Evolutionary conservation across 2,113 vertebrate species (phyloP).

Genomic region (Trichechus manatus): DNA sequence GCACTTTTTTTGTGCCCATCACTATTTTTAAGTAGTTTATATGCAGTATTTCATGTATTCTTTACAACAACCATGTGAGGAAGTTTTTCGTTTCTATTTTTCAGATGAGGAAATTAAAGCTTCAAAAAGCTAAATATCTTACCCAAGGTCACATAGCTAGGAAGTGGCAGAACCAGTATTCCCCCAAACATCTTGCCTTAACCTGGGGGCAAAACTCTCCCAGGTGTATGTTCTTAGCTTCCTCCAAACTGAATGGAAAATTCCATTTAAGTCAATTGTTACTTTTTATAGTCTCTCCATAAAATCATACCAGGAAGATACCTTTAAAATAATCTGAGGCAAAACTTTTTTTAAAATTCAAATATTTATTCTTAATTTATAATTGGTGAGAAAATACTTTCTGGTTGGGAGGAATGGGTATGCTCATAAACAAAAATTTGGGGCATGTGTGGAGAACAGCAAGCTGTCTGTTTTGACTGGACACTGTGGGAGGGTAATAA

Average conservation of each 20-base stretch:
- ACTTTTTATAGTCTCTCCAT: constrained; percentile 23
- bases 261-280: constrained; percentile 22
- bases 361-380: constrained; percentile 65
- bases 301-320: constrained; percentile 37
- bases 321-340: constrained; percentile 48
- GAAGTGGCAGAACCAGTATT: background rate
- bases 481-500: background rate
- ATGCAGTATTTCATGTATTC: background rate
- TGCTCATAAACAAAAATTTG: constrained; percentile 25
- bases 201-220: background rate
- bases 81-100: background rate
- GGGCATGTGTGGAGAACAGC: background rate
- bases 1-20: background rate
- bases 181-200: background rate
- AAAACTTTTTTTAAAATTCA: constrained; percentile 50
- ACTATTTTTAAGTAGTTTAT: background rate
- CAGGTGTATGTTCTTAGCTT: background rate
- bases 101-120: constrained; percentile 23
- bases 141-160: background rate
- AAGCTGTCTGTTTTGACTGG: constrained; percentile 50
- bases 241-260: constrained; percentile 49
- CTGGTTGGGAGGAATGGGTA: background rate
- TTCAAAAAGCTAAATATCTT: constrained; percentile 15
- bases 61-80: background rate
- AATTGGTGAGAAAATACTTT: constrained; percentile 57